These are phyloP conservation scores for Ophioninae sp. DNA, from an alignment of 2,888 invertebrate species.

Conservation along the genomic window DNA sequence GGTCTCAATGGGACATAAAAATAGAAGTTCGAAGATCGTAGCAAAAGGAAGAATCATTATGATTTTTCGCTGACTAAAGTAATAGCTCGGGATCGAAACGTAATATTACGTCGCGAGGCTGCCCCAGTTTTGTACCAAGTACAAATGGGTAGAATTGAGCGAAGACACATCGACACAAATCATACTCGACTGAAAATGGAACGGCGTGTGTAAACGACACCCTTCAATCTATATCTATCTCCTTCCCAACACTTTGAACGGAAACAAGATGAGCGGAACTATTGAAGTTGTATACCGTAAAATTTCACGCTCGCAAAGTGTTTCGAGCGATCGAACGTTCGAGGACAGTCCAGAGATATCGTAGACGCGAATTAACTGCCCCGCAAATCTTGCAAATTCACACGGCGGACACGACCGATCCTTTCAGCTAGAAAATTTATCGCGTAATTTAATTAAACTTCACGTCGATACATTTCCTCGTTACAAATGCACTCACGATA, in stretches of 20 bases:
- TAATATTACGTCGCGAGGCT: slow-evolving; percentile 4
- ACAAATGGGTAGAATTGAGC: not conserved
- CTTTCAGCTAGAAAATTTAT: not conserved
- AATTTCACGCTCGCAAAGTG: slow-evolving; percentile 12
- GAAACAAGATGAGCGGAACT: slow-evolving; percentile 3
- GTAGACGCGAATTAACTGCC: not conserved
- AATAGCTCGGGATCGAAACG: not conserved
- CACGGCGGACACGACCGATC: not conserved
- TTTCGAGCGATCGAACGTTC: not conserved
- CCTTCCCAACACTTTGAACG: not conserved
- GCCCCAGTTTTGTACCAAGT: not conserved
- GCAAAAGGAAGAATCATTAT: not conserved
- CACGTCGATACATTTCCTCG: not conserved
- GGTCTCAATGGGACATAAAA: not conserved
- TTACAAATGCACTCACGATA: not conserved
- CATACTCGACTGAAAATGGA: slow-evolving; percentile 3
- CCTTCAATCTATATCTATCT: not conserved
- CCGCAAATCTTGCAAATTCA: too few relatives aligned
- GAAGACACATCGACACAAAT: not conserved
- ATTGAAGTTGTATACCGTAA: slow-evolving; percentile 6
- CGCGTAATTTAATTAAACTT: not conserved
- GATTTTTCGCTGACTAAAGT: not conserved
- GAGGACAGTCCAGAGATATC: not conserved
- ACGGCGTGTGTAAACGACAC: not conserved
- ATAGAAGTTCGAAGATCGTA: not conserved